Evolutionary conservation across 2,888 invertebrate species (phyloP).

Genomic region (Nebria brevicollis): DNA sequence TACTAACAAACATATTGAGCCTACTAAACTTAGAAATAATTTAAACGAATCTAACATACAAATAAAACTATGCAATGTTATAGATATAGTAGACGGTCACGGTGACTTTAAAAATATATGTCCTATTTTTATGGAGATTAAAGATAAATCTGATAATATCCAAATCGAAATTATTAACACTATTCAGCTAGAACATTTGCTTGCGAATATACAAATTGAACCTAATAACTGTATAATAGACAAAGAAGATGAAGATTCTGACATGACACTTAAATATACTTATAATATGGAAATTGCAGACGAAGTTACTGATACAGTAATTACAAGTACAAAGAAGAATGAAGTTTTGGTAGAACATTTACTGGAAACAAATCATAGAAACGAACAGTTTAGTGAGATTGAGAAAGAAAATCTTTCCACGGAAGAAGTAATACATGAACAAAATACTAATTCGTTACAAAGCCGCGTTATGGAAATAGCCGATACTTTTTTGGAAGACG

Average conservation of each 20-base stretch:
- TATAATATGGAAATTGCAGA: not conserved
- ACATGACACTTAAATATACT: not conserved
- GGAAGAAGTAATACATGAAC: not conserved
- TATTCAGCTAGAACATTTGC: not conserved
- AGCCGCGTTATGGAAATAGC: not conserved
- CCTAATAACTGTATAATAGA: not conserved
- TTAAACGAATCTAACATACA: too few species aligned
- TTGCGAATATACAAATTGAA: not conserved
- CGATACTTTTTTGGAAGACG: not conserved
- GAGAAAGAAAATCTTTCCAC: too few species aligned
- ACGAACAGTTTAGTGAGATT: constrained; percentile 4
- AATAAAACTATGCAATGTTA: too few species aligned
- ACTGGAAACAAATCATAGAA: not conserved
- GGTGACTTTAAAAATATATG: too few species aligned
- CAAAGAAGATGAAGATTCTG: not conserved
- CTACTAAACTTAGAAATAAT: too few species aligned
- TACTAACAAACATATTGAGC: too few species aligned
- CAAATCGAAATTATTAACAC: too few species aligned
- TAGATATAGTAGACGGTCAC: too few species aligned
- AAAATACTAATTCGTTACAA: not conserved
- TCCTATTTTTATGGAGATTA: too few species aligned
- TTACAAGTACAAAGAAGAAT: not conserved
- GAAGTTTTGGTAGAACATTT: not conserved
- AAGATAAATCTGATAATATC: too few species aligned
- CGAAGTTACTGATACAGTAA: not conserved